These are phyloP conservation scores for Uropsilus gracilis DNA, from an alignment of 2,113 vertebrate genomes.

Conservation along the genomic window DNA sequence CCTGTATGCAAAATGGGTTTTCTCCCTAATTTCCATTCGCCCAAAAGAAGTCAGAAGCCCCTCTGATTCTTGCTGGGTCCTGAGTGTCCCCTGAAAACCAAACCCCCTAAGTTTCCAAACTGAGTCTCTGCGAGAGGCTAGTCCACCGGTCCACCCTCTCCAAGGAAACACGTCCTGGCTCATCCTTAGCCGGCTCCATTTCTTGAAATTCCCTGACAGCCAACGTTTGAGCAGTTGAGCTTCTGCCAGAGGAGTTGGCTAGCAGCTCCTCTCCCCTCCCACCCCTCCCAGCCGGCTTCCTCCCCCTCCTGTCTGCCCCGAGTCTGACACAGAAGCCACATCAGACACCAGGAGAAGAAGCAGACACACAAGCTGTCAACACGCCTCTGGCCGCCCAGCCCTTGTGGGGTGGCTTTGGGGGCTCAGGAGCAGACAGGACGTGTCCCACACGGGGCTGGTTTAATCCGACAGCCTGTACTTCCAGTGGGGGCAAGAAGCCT, in stretches of 20 bases:
- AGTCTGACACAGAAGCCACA: constrained; percentile 76
- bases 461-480: not conserved
- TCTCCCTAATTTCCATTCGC: not conserved
- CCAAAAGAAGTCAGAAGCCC: not conserved
- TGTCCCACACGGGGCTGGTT: not conserved
- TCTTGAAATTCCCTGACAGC: constrained; percentile 59
- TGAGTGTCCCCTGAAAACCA: not conserved
- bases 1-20: no score
- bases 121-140: not conserved
- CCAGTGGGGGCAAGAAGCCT: not conserved
- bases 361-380: constrained; percentile 69
- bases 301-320: constrained; percentile 65
- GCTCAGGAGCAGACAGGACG: not conserved
- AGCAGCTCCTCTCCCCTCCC: constrained; percentile 55
- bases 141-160: constrained; percentile 38
- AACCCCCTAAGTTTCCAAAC: no score
- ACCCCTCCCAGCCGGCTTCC: constrained; percentile 42
- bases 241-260: constrained; percentile 67
- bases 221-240: constrained; percentile 49
- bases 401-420: not conserved
- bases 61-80: not conserved
- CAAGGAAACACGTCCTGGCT: constrained; percentile 44
- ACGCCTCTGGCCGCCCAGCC: constrained; percentile 19
- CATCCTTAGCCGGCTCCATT: constrained; percentile 24
- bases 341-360: constrained; percentile 62